These are phyloP conservation scores for Lonchura striata DNA, from an alignment of 2,113 vertebrate species.

Conservation along the genomic window DNA sequence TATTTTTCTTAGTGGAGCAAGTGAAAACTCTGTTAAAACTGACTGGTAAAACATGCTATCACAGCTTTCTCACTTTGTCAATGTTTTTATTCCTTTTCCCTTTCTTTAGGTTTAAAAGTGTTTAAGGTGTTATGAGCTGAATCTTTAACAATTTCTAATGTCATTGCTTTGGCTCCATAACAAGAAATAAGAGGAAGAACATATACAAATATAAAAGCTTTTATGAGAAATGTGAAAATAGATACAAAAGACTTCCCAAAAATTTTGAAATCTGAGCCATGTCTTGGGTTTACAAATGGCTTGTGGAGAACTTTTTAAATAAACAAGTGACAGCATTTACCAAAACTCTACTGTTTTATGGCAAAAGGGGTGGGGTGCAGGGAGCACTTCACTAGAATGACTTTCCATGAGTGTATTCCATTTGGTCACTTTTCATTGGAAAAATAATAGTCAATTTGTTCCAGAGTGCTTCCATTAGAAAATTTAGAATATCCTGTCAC, in stretches of 20 bases:
- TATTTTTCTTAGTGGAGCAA: background rate
- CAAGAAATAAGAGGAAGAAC: background rate
- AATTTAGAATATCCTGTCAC: background rate
- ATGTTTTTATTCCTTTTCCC: background rate
- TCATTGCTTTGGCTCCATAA: background rate
- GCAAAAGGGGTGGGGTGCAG: background rate
- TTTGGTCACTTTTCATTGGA: conserved; percentile 12
- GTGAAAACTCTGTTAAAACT: background rate
- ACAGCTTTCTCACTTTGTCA: background rate
- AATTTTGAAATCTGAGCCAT: background rate
- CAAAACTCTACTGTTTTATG: background rate
- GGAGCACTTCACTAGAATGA: background rate
- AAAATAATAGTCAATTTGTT: conserved; percentile 11
- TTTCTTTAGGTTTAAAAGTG: background rate
- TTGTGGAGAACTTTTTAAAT: background rate
- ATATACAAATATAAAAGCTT: background rate
- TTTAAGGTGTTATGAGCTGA: background rate
- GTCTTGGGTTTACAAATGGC: background rate
- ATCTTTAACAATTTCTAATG: background rate
- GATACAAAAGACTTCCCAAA: background rate
- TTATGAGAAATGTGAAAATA: background rate
- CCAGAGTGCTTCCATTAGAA: background rate
- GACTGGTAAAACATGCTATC: background rate
- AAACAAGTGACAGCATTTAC: conserved; percentile 15
- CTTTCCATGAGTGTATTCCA: background rate